These are phyloP conservation scores for Tolypeutes matacus DNA, from an alignment of 2,797 vertebrate species.

Conservation along the genomic window DNA sequence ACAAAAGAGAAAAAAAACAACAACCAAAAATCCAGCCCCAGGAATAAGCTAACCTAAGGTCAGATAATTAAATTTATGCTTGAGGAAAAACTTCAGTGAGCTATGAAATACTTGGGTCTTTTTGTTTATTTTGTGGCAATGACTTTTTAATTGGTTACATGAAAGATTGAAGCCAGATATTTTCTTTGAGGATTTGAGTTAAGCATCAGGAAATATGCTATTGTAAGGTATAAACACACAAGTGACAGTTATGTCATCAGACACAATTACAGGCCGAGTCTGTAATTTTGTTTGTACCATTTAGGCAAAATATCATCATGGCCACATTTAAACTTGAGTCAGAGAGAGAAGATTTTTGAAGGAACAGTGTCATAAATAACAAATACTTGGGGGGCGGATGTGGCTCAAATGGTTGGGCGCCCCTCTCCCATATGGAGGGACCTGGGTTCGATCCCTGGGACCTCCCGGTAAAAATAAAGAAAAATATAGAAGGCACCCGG, in stretches of 20 bases:
- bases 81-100: background rate
- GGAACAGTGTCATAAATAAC: too few relatives aligned
- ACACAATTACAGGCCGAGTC: background rate
- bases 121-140: background rate
- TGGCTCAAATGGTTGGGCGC: too few relatives aligned
- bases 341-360: background rate
- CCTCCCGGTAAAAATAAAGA: too few relatives aligned
- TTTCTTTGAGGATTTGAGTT: background rate
- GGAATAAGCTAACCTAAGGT: background rate
- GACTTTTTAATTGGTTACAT: background rate
- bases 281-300: background rate
- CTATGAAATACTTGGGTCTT: background rate
- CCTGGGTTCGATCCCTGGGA: too few relatives aligned
- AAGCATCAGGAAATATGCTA: background rate
- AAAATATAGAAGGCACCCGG: too few relatives aligned
- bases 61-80: background rate
- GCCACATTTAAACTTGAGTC: constrained; percentile 2
- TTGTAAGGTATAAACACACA: background rate
- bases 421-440: too few relatives aligned
- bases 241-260: background rate
- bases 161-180: background rate
- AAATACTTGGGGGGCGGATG: too few relatives aligned
- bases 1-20: background rate
- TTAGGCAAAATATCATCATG: background rate
- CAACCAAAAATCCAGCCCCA: background rate